Evolutionary conservation across 2,113 vertebrate species (phyloP), one percentile per base, ranked within the genome.

Genomic region (Aramus guarauna): DNA sequence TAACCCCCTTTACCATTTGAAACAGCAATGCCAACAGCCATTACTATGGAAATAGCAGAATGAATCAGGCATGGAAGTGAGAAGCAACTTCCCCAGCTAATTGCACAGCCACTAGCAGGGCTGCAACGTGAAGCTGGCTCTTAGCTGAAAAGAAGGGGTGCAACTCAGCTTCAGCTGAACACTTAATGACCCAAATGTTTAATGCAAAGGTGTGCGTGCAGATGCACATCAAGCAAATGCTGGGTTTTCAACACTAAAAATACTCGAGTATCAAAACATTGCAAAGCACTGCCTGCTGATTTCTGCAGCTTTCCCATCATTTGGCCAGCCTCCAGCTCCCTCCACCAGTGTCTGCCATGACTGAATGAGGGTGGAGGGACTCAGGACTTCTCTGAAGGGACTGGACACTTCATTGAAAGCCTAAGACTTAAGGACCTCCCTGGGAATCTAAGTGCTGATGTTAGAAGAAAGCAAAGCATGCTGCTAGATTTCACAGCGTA

Each of bases 161-260:
- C 56, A 75, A n/a, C 0, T 0, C 2, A 3, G 50, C 55, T 73
- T 53, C 59, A 30, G 47, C 14, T 2, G 26, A 59, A 64, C 10
- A 26, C 12, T 53, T 43, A 30, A 16, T 22, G 48, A 71, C 27
- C 20, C 60, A 26, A 23, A 16, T 3, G 9, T 45, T 60, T 36
- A n/a, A 34, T 0, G 1, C 0, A 2, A 94, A 83, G 71, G 66
- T 76, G 72, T 1, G 0, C 1, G 3, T 16, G 63, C 79, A 62
- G 37, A 78, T 5, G 27, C 16, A 34, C 6, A 75, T 29, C 30
- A 27, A 43, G 32, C 24, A 43, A 62, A 73, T 6, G 6, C 30
- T 67, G 69, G 8, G 23, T 52, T 72, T 85, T 58, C 60, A 81
- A 74, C 37, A 36, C 41, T 60, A 30, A 62, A 91, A 81, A 36